These are phyloP conservation scores for Campylorhamphus procurvoides DNA, from an alignment of 2,113 vertebrate species.

Conservation along the genomic window DNA sequence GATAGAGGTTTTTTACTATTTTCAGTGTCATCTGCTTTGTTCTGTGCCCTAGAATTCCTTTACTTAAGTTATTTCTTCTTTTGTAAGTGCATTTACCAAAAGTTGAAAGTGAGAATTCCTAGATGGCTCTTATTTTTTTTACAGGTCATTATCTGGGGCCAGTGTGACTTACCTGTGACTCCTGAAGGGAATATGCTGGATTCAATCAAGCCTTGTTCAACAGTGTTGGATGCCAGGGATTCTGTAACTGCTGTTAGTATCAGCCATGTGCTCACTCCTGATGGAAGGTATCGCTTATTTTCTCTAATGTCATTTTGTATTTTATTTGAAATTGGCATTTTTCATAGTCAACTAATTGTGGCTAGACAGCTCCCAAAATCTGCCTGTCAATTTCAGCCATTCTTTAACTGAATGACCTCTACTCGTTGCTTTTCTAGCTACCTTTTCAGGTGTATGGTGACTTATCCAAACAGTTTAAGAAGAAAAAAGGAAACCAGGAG, in stretches of 20 bases:
- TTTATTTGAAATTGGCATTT: neutral
- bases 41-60: neutral
- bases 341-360: neutral
- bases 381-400: neutral
- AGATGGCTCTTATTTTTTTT: neutral
- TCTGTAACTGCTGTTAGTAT: constrained; percentile 89
- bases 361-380: neutral
- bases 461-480: neutral
- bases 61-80: neutral
- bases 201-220: constrained; percentile 82
- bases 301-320: neutral
- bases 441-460: neutral
- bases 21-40: neutral
- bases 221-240: constrained; percentile 87
- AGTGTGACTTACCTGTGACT: constrained; percentile 56
- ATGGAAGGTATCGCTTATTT: constrained; percentile 77
- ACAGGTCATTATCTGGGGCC: constrained; percentile 93
- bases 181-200: constrained; percentile 20
- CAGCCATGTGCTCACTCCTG: constrained; percentile 75
- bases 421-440: neutral
- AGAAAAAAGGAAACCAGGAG: neutral
- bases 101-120: neutral
- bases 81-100: neutral
- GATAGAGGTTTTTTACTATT: neutral
- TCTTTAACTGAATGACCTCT: neutral